Evolutionary conservation across 2,888 invertebrate genomes (phyloP).

Genomic region (Carpatolechia fugitivella): DNA sequence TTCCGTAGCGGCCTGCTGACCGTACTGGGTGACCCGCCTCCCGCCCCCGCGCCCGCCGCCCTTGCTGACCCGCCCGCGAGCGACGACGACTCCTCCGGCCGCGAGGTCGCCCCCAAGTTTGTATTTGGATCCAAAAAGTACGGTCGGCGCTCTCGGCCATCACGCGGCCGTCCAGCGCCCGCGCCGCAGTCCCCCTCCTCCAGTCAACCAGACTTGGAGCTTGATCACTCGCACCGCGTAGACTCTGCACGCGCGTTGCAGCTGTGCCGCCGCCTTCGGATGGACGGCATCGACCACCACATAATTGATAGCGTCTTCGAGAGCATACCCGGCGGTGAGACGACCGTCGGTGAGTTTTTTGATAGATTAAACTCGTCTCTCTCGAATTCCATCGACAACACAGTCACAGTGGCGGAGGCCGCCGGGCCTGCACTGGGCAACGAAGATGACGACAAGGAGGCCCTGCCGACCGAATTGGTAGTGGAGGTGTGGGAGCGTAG

Average conservation of each 20-base stretch:
- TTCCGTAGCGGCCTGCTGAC: conserved; percentile 88
- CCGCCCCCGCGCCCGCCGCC: conserved; percentile 21
- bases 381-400: conserved; percentile 41
- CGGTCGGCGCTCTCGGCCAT: conserved; percentile 80
- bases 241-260: conserved; percentile 54
- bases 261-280: conserved; percentile 58
- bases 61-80: conserved; percentile 42
- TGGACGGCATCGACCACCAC: conserved; percentile 56
- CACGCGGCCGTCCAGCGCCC: background rate
- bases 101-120: conserved; percentile 86
- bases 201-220: conserved; percentile 23
- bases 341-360: conserved; percentile 71
- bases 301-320: conserved; percentile 60
- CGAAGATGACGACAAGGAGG: conserved; percentile 20
- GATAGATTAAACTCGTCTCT: conserved; percentile 58
- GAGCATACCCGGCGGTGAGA: conserved; percentile 36
- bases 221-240: conserved; percentile 58
- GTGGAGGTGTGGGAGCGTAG: conserved; percentile 87
- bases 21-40: conserved; percentile 73
- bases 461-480: conserved; percentile 72
- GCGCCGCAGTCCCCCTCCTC: too few species aligned
- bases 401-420: background rate
- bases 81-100: conserved; percentile 80
- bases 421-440: background rate
- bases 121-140: conserved; percentile 87